Evolutionary conservation across 2,113 vertebrate genomes (phyloP), one percentile per base, ranked within the genome.

Genomic region (Panurus biarmicus): DNA sequence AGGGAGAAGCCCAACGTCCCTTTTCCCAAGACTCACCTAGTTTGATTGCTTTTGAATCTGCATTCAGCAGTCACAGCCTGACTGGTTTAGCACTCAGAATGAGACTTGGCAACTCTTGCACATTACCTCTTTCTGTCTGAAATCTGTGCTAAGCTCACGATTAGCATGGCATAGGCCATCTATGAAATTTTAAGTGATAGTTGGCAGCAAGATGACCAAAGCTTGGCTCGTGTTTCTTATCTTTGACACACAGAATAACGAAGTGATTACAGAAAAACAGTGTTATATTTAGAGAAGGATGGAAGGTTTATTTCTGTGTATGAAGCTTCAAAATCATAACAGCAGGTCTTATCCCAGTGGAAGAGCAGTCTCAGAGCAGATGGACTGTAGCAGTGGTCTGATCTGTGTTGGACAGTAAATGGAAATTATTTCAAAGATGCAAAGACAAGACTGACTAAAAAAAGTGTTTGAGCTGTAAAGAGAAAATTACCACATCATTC

Each of bases 191-290:
- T 72, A 94, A 95, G 56, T 84, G 76, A 91, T 91, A 64, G 54
- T 31, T 96, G 97, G 93, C 96, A 96, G 67, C 35, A 85, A 23
- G 40, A 57, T 91, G 61, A 73, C 89, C 89, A 70, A 74, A 95
- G 93, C 79, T 96, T 96, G 93, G 92, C 91, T 89, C 2, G 2
- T 36, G 48, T 71, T 50, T 96, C 77, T 95, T 95, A 90, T 97
- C 96, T 95, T 81, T 84, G 79, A 93, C 93, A 67, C 85, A 53
- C 94, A 94, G 54, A 95, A 91, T 94, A 67, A 58, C 47, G 0
- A 89, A 90, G 73, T 51, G 78, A 96, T 96, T 96, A 95, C 6
- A 95, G 84, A 70, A 88, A 85, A 84, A 57, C 44, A 62, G 38
- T 45, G 64, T 91, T 92, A 40, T 57, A 92, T 94, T 93, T 65